A percentile compares a stretch with the other conserved stretches of the same genome.
These are phyloP conservation scores for Calycopis cecrops DNA, from an alignment of 1,140 invertebrate species.

Conservation along the genomic window DNA sequence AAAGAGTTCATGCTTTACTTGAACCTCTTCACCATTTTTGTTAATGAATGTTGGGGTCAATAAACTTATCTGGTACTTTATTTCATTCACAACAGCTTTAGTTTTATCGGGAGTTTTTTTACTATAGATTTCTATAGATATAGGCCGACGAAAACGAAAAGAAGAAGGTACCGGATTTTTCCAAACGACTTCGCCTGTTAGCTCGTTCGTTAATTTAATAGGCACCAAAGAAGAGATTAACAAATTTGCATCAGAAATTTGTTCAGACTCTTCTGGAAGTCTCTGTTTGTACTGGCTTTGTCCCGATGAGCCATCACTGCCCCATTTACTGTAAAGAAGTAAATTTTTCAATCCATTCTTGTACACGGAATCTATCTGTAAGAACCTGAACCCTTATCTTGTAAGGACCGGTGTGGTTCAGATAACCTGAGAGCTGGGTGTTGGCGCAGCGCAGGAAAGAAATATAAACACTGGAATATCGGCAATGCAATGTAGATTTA, in stretches of 20 bases:
- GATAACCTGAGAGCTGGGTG: no score
- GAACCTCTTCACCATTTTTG: conserved; percentile 14
- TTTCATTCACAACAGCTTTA: no score
- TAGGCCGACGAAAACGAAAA: conserved; percentile 10
- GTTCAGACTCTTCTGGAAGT: conserved; percentile 13
- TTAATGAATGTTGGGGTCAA: no score
- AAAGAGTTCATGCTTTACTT: conserved; percentile 25
- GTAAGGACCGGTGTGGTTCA: no score
- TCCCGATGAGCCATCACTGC: conserved; percentile 14
- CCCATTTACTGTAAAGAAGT: conserved; percentile 13
- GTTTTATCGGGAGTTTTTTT: conserved; percentile 19
- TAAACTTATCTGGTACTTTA: no score
- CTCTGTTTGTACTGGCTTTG: conserved; percentile 15
- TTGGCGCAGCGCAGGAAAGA: no score
- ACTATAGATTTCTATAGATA: conserved; percentile 13
- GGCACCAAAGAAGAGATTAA: conserved; percentile 13
- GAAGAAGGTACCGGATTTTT: conserved; percentile 14
- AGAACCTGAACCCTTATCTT: no score
- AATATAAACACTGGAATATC: no score
- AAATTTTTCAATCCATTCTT: conserved; percentile 13
- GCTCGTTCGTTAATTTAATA: conserved; percentile 5
- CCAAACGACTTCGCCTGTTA: conserved; percentile 2
- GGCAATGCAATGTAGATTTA: no score
- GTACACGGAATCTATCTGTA: conserved; percentile 14
- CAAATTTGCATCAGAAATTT: conserved; percentile 17